Evolutionary conservation across 2,113 vertebrate genomes (phyloP), one percentile per base, ranked within the genome.

Genomic region (Ochotona princeps): DNA sequence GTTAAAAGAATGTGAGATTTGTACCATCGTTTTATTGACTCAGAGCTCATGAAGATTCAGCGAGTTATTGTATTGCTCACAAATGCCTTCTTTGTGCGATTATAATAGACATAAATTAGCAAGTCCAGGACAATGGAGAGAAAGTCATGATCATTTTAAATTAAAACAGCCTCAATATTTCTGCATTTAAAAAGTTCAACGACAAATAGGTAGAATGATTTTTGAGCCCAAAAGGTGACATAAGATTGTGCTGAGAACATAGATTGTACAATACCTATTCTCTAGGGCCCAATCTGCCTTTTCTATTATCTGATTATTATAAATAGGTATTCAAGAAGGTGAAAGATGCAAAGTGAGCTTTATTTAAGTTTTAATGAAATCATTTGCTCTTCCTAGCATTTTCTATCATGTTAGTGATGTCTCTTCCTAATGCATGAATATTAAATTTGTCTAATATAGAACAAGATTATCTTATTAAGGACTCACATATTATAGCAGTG

Each of bases 391-490:
- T 95, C 35, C 88, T 90, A 93, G 79, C 74, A 93, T 44, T 82
- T 96, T 94, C 78, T 95, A 61, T 95, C n/a, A 94, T 67, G 94
- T 83, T 93, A 97, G 94, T 14, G 32, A 67, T 83, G 84, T 95
- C 83, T 93, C 86, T 82, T 90, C 61, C 89, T 83, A 93, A 92
- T 95, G 3, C 75, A 79, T 89, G 20, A 96, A 76, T 94, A 90
- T 96, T 97, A 96, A 97, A 96, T 97, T 96, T 93, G 75, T 84
- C 65, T 94, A 96, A 87, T 92, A 83, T 32, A 88, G 73, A 95
- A 94, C n/a, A 94, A 96, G 96, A 97, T 96, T 96, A 94, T 96
- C 93, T 72, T 94, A 95, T 94, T 96, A 97, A 60, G 66, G 87
- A 93, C 2, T 95, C 25, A 95, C 30, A 66, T 72, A 74, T 80